Conservation (phyloP, 2,113 vertebrate genomes). For the Tragelaphus scriptus region DNA sequence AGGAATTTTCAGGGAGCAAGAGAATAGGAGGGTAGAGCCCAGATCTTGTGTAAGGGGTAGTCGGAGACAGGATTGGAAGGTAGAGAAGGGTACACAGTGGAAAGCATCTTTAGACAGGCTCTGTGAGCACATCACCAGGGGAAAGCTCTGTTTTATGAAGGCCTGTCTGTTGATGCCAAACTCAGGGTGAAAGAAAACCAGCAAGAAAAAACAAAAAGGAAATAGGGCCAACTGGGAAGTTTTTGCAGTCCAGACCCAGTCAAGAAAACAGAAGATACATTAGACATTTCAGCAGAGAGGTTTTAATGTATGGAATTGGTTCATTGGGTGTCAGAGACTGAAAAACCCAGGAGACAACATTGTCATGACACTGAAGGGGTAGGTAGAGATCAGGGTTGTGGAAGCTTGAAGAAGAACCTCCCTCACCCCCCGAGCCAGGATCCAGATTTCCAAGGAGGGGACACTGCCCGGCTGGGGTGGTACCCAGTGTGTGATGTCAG, state of each 20-base stretch:
- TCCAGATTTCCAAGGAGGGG: neutral
- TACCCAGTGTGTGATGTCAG: accelerated
- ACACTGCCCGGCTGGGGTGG: accelerated
- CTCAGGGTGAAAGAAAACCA: neutral
- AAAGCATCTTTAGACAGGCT: neutral
- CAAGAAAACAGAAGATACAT: neutral
- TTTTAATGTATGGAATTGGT: neutral
- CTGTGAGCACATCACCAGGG: neutral
- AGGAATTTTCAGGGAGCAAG: neutral
- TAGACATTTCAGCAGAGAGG: neutral
- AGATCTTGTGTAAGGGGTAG: neutral
- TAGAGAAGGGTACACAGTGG: neutral
- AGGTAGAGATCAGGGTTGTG: accelerated
- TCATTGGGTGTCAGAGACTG: neutral
- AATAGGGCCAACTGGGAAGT: neutral
- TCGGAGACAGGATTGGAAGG: neutral
- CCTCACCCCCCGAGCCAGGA: neutral
- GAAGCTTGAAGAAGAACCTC: neutral
- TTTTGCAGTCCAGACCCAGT: neutral
- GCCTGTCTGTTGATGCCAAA: neutral
- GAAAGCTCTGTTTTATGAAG: too few relatives aligned
- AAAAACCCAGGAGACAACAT: neutral
- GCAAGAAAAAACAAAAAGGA: neutral
- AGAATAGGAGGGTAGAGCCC: neutral
- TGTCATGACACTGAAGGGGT: neutral